phyloP scores from a whole-genome alignment of 2,113 vertebrate genomes.

The Tringa solitaria region DNA sequence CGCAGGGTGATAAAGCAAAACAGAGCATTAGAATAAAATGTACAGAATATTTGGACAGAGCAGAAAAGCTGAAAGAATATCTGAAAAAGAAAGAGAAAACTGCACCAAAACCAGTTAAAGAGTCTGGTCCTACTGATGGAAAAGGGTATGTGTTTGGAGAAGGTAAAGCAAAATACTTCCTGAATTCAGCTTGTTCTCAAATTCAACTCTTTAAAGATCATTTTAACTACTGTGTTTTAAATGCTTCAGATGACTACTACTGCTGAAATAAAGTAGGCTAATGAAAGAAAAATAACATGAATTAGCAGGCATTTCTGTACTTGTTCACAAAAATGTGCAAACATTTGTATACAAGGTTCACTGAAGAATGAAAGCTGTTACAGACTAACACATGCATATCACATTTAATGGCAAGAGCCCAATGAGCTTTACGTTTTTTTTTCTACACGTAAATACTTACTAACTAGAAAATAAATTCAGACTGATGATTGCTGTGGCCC shows the following conservation, averaged over 20 bases:
- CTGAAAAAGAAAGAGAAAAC: constrained; percentile 90
- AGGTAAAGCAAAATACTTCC: constrained; percentile 39
- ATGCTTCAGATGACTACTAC: background rate
- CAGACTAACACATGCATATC: background rate
- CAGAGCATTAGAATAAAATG: constrained; percentile 92
- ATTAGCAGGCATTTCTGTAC: background rate
- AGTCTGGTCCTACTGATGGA: constrained; percentile 82
- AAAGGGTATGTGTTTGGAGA: constrained; percentile 84
- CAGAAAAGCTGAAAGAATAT: constrained; percentile 94
- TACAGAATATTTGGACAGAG: constrained; percentile 92
- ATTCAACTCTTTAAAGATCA: background rate
- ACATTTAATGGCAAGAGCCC: background rate
- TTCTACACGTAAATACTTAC: background rate
- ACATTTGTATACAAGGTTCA: background rate
- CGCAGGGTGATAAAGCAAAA: constrained; percentile 93
- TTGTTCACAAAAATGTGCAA: background rate
- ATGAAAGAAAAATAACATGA: background rate
- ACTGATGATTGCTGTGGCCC: background rate
- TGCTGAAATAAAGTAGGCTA: background rate
- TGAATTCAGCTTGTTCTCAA: background rate
- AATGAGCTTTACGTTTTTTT: background rate
- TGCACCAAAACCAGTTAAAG: constrained; percentile 89
- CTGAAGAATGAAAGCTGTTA: background rate
- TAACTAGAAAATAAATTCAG: background rate
- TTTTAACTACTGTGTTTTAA: background rate